These are phyloP conservation scores for Drosophila kambysellisi DNA, from an alignment of 2,888 invertebrate genomes.

Conservation along the genomic window DNA sequence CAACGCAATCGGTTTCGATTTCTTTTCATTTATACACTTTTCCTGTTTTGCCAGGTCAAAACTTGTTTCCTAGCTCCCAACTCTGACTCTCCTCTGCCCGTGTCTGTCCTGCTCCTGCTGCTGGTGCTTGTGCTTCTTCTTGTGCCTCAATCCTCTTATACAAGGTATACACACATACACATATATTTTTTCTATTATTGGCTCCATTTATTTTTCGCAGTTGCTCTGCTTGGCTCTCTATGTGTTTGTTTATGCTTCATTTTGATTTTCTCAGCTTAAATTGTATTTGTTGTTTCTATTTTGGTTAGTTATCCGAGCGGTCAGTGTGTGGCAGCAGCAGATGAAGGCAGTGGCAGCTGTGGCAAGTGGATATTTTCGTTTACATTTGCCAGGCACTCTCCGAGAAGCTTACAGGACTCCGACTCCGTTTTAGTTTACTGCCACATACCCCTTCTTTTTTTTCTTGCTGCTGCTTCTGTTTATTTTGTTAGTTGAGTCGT, in stretches of 20 bases:
- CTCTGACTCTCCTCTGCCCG: background rate
- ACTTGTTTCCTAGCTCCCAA: conserved; percentile 25
- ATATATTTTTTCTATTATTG: conserved; percentile 72
- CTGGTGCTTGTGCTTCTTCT: background rate
- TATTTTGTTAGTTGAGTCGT: conserved; percentile 80
- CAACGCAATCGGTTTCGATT: conserved; percentile 75
- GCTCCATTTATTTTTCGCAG: conserved; percentile 74
- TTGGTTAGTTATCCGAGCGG: conserved; percentile 69
- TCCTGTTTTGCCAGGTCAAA: conserved; percentile 58
- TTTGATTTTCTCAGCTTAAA: conserved; percentile 78
- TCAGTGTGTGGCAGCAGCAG: conserved; percentile 25
- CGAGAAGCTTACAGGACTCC: conserved; percentile 31
- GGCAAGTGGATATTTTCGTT: conserved; percentile 56
- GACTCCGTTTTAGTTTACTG: conserved; percentile 58
- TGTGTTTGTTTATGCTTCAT: conserved; percentile 78
- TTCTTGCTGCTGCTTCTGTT: conserved; percentile 54
- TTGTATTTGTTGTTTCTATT: conserved; percentile 81
- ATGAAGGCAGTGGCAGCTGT: background rate
- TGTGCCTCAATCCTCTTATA: conserved; percentile 40
- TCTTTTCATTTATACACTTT: conserved; percentile 81
- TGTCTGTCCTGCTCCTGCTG: background rate
- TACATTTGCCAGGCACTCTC: conserved; percentile 43
- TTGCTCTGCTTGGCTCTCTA: conserved; percentile 21
- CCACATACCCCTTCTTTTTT: conserved; percentile 48
- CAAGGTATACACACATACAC: background rate